Base-by-base conservation (phyloP, 2,113 vertebrate genomes). In the Smithornis capensis region DNA sequence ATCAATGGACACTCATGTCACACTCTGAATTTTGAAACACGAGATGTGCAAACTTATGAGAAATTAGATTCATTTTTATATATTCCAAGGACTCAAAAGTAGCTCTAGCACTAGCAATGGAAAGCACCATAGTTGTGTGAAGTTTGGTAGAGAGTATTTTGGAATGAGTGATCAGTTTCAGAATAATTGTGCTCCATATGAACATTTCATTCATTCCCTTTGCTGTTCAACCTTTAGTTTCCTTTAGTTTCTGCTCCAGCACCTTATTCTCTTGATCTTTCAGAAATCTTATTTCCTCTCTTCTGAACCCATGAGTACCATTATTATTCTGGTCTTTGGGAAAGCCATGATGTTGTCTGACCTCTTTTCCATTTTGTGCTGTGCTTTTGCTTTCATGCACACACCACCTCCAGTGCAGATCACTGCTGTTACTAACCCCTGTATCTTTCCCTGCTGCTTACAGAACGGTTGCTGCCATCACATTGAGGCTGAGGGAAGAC, bases 91-190 rank as follows among this genome's bases (percentile, higher is more conserved):
- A 53, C 40, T 73, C 45, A 76, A 81, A 95, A 84, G 69, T 49
- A 86, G 33, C n/a, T 80, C 50, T 83, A 59, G 42, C 25, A 31
- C 11, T 33, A 28, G 47, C 59, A 71, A 19, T 4, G 50, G 63
- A 91, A 87, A 92, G 22, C 73, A 65, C 53, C 31, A 40, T 29
- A 70, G n/a, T 31, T 76, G 6, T 3, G 10, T 78, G 37, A 79
- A 56, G 33, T 35, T 6, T 76, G n/a, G 8, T 67, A 82, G 21
- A 62, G 16, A n/a, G 19, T 82, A 53, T 89, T 93, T 85, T 89
- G 60, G 53, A 90, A 67, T 81, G 65, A 93, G 27, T 52, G 57
- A 31, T 63, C 74, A 42, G 25, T 93, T 94, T 95, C 88, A 95
- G 80, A 87, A 70, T 81, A 44, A 53, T 83, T 19, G 3, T 64